These are phyloP conservation scores for Bergia sp. DNA, from an alignment of 92 coral and sea anemone genomes.

Conservation along the genomic window DNA sequence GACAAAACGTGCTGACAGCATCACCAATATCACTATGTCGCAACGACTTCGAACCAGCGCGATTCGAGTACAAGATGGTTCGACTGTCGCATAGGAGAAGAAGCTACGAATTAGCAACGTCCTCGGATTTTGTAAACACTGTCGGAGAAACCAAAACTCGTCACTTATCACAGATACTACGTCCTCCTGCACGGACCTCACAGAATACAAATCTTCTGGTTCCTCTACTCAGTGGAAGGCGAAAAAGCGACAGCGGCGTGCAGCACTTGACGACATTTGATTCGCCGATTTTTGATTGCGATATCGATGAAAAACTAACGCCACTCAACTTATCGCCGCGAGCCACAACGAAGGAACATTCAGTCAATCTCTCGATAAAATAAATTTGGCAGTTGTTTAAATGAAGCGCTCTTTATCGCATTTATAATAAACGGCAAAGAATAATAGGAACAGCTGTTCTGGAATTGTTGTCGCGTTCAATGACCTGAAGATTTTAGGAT, in stretches of 20 bases:
- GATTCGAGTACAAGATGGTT: not conserved
- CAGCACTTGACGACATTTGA: not conserved
- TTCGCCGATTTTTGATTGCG: conserved; percentile 25
- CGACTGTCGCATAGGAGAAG: not conserved
- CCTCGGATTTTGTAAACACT: not conserved
- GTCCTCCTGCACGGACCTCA: not conserved
- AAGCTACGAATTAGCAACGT: conserved; percentile 9
- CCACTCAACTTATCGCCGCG: conserved; percentile 10
- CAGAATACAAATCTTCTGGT: not conserved
- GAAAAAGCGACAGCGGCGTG: conserved; percentile 19
- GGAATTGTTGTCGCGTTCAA: too few species aligned
- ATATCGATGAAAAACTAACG: conserved; percentile 22
- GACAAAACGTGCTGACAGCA: not conserved
- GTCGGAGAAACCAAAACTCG: not conserved
- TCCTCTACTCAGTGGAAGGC: conserved; percentile 20
- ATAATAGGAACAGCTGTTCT: too few species aligned
- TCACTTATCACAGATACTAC: not conserved
- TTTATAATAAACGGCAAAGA: too few species aligned
- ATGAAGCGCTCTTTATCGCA: not conserved
- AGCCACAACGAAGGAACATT: not conserved
- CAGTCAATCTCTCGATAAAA: not conserved
- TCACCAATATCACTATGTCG: not conserved
- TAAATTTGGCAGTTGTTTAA: not conserved
- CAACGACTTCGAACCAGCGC: not conserved
- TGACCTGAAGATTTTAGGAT: too few species aligned